Evolutionary conservation across 2,888 invertebrate genomes (phyloP).

Genomic region (Sisyra terminalis): DNA sequence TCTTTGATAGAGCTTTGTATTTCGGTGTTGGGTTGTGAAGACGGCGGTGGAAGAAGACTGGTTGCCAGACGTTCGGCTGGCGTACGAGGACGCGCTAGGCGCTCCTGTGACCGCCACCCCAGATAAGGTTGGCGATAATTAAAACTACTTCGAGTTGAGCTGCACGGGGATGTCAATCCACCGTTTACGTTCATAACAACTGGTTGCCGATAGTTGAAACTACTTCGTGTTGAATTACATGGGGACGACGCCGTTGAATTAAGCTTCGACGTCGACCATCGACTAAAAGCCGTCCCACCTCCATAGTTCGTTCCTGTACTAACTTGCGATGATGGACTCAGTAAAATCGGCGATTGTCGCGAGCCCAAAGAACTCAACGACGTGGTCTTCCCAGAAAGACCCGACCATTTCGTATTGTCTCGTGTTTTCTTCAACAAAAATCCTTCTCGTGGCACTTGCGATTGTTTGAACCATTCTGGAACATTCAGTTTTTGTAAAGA

Average conservation of each 20-base stretch:
- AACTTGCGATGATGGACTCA: slow-evolving; percentile 24
- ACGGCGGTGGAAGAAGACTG: slow-evolving; percentile 37
- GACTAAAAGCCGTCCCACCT: slow-evolving; percentile 28
- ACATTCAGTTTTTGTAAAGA: slow-evolving; percentile 87
- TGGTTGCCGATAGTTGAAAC: slow-evolving; percentile 41
- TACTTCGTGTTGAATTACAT: slow-evolving; percentile 55
- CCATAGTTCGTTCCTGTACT: slow-evolving; percentile 16
- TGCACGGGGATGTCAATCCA: slow-evolving; percentile 42
- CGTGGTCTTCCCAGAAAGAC: slow-evolving; percentile 51
- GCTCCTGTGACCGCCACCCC: slow-evolving; percentile 77
- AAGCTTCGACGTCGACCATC: slow-evolving; percentile 61
- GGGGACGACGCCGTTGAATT: slow-evolving; percentile 59
- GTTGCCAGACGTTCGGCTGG: slow-evolving; percentile 70
- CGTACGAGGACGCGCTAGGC: slow-evolving; percentile 61
- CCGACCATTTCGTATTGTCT: slow-evolving; percentile 26
- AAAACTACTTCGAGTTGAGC: slow-evolving; percentile 54
- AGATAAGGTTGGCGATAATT: slow-evolving; percentile 78
- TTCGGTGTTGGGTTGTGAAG: slow-evolving; percentile 28
- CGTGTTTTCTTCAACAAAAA: slow-evolving; percentile 70
- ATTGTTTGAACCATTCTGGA: slow-evolving; percentile 80
- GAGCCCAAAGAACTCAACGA: slow-evolving; percentile 53
- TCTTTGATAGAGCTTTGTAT: slow-evolving; percentile 80
- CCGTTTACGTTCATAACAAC: slow-evolving; percentile 32
- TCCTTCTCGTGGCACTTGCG: slow-evolving; percentile 57
- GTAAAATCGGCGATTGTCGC: slow-evolving; percentile 22